Conservation (phyloP, 2,113 vertebrate genomes). For the Peromyscus polionotus region DNA sequence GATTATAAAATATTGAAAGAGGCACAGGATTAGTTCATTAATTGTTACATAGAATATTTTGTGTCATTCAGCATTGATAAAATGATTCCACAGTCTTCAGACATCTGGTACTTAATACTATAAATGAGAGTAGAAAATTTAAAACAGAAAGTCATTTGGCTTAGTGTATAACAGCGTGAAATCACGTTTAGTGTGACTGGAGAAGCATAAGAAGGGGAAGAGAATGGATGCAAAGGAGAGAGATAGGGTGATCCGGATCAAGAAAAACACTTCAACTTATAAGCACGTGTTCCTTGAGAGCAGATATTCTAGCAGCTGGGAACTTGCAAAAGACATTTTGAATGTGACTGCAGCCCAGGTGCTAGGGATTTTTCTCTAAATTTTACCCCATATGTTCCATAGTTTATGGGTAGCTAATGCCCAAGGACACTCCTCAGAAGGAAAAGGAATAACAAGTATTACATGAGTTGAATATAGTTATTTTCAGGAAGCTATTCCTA, state of each 20-base stretch:
- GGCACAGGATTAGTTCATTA: not conserved
- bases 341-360: conserved; percentile 68
- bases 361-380: conserved; percentile 75
- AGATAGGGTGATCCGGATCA: not conserved
- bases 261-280: conserved; percentile 14
- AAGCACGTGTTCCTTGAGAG: not conserved
- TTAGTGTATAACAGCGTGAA: not conserved
- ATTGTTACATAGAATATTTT: conserved; percentile 26
- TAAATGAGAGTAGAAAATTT: conserved; percentile 56
- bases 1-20: conserved; percentile 34
- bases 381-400: conserved; percentile 65
- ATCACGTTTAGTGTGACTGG: conserved; percentile 51
- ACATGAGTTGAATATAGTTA: conserved; percentile 3
- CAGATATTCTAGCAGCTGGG: conserved; percentile 60
- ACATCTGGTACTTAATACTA: not conserved
- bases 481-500: conserved; percentile 42
- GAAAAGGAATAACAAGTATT: conserved; percentile 30
- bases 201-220: not conserved
- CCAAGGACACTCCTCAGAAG: conserved; percentile 61
- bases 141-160: not conserved
- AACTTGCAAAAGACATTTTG: conserved; percentile 55
- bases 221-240: not conserved
- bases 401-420: conserved; percentile 34
- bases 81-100: not conserved
- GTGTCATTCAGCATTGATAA: conserved; percentile 2